Percentiles rank a stretch among this genome's conserved stretches.
phyloP scores from a whole-genome alignment of 2,888 invertebrate genomes.

The Agrochola circellaris region DNA sequence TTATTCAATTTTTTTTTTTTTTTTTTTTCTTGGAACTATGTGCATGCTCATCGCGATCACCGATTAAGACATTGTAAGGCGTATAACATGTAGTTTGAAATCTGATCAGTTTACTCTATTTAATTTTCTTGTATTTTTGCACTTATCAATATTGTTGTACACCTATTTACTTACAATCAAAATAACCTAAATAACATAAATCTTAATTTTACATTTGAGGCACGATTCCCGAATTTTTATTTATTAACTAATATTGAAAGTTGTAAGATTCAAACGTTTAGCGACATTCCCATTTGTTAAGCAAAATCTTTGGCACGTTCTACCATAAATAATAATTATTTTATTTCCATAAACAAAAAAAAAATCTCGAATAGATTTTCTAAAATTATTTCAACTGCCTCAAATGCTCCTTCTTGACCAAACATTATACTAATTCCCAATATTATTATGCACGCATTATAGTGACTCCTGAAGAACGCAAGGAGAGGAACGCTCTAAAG shows the following conservation, averaged over 20 bases:
- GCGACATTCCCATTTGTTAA: not conserved
- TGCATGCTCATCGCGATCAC: constrained; percentile 85
- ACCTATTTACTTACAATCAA: constrained; percentile 61
- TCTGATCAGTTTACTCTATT: constrained; percentile 65
- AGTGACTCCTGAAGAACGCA: constrained; percentile 94
- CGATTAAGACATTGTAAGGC: constrained; percentile 88
- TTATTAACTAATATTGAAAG: not conserved
- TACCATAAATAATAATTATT: not conserved
- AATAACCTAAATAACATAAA: constrained; percentile 44
- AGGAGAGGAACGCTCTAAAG: constrained; percentile 92
- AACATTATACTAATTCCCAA: constrained; percentile 7
- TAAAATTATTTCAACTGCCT: constrained; percentile 43
- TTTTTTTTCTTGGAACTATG: constrained; percentile 26
- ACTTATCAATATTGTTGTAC: constrained; percentile 68
- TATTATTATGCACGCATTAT: constrained; percentile 55
- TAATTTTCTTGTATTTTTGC: constrained; percentile 85
- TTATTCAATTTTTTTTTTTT: constrained; percentile 3
- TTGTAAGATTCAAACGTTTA: not conserved
- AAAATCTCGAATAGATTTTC: not conserved
- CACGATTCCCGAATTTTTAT: constrained; percentile 10
- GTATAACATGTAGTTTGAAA: constrained; percentile 83
- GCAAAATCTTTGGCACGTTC: not conserved
- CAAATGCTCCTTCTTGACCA: constrained; percentile 45
- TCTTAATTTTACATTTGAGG: constrained; percentile 56
- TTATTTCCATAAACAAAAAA: not conserved